Conservation (phyloP, 1,140 invertebrate genomes). For the Zaprionus ghesquierei region DNA sequence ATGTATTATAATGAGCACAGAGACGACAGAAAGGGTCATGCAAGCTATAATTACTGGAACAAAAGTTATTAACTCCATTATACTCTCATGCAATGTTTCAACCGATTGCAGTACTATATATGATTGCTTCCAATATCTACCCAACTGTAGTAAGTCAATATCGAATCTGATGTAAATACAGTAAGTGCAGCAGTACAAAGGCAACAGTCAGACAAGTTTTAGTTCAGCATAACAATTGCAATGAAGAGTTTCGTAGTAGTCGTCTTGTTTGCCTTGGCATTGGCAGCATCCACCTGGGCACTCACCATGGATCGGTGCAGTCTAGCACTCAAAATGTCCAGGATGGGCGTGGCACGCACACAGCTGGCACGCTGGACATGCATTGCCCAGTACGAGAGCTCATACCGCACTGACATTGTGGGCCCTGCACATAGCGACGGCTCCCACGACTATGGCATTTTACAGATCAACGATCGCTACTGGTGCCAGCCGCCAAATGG, state of each 20-base stretch:
- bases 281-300: slow-evolving; percentile 8
- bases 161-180: slow-evolving; percentile 22
- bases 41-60: too few species aligned
- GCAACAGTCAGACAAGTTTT: slow-evolving; percentile 7
- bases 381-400: slow-evolving; percentile 53
- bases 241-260: slow-evolving; percentile 26
- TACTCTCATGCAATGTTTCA: not conserved
- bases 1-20: too few species aligned
- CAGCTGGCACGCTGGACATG: slow-evolving; percentile 48
- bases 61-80: slow-evolving; percentile 7
- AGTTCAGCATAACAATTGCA: not conserved
- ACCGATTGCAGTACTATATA: not conserved
- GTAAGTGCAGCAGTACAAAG: not conserved
- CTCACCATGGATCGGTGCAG: slow-evolving; percentile 47
- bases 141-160: slow-evolving; percentile 27
- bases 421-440: slow-evolving; percentile 52
- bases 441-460: slow-evolving; percentile 64
- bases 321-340: slow-evolving; percentile 48
- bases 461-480: slow-evolving; percentile 67
- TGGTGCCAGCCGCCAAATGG: slow-evolving; percentile 58
- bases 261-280: slow-evolving; percentile 18
- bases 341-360: slow-evolving; percentile 34
- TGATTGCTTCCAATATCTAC: slow-evolving; percentile 25
- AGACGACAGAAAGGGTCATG: too few species aligned
- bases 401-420: slow-evolving; percentile 42